Evolutionary conservation across 2,888 invertebrate species (phyloP).

Genomic region (Agelastica alni): DNA sequence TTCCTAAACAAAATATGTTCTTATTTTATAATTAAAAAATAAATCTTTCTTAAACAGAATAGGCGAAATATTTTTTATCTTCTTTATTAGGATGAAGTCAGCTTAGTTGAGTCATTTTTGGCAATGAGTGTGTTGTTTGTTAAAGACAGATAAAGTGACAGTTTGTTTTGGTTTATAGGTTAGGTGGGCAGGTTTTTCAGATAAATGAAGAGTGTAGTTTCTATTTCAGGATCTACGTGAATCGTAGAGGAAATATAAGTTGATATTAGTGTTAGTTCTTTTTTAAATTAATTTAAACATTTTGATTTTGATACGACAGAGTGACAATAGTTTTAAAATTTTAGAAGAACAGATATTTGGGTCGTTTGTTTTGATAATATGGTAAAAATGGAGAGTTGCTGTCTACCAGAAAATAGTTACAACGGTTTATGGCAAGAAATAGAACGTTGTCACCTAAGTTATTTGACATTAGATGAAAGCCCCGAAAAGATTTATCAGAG

Average conservation of each 20-base stretch:
- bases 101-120: too few relatives aligned
- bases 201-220: constrained; percentile 7
- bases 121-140: too few relatives aligned
- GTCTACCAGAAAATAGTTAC: constrained; percentile 62
- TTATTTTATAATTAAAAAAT: too few relatives aligned
- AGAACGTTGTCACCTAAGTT: constrained; percentile 75
- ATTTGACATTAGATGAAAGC: constrained; percentile 79
- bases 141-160: too few relatives aligned
- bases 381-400: constrained; percentile 59
- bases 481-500: constrained; percentile 76
- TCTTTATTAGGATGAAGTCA: too few relatives aligned
- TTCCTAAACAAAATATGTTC: too few relatives aligned
- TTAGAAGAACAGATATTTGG: constrained; percentile 1
- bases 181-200: constrained; percentile 14
- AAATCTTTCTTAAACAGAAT: too few relatives aligned
- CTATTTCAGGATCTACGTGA: constrained; percentile 19
- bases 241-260: constrained; percentile 1
- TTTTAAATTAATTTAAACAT: neutral
- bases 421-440: constrained; percentile 74
- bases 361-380: constrained; percentile 39
- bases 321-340: neutral
- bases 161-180: constrained; percentile 9
- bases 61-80: too few relatives aligned
- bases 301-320: neutral
- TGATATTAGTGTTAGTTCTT: neutral